Evolutionary conservation across 92 coral and sea anemone genomes (phyloP).

Genomic region (Siderastrea siderea): DNA sequence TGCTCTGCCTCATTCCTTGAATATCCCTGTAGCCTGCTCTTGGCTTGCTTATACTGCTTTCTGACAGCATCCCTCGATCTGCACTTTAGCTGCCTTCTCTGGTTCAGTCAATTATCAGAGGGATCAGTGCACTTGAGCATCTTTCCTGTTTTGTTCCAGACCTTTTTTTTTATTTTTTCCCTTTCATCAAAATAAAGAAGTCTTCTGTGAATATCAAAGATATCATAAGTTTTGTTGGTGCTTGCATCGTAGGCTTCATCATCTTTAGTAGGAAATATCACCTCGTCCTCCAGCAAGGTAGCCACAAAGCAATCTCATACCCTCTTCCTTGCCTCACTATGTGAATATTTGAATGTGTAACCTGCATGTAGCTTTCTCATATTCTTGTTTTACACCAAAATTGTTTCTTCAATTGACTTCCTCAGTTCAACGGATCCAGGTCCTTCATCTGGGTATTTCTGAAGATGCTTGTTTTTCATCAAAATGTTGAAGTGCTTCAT

Average conservation of each 20-base stretch:
- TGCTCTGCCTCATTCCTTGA: neutral
- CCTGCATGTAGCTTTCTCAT: neutral
- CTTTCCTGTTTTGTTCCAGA: too few species aligned
- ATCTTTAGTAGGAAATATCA: neutral
- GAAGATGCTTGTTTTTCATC: neutral
- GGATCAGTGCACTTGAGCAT: too few species aligned
- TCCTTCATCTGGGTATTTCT: neutral
- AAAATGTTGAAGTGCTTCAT: neutral
- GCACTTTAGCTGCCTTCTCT: neutral
- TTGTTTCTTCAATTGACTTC: neutral
- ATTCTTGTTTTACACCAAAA: neutral
- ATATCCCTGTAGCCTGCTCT: neutral
- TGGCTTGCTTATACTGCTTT: neutral
- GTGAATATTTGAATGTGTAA: neutral
- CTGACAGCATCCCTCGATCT: neutral
- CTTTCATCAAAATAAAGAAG: neutral
- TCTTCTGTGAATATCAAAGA: neutral
- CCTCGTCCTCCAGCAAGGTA: neutral
- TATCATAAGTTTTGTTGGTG: neutral
- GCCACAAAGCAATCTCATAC: neutral
- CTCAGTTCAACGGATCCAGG: constrained; percentile 13
- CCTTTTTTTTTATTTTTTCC: too few species aligned
- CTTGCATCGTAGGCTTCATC: neutral
- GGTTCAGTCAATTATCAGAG: too few species aligned
- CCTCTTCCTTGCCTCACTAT: neutral